These are phyloP conservation scores for Galaxea fascicularis DNA, from an alignment of 92 coral and sea anemone species.

Conservation along the genomic window DNA sequence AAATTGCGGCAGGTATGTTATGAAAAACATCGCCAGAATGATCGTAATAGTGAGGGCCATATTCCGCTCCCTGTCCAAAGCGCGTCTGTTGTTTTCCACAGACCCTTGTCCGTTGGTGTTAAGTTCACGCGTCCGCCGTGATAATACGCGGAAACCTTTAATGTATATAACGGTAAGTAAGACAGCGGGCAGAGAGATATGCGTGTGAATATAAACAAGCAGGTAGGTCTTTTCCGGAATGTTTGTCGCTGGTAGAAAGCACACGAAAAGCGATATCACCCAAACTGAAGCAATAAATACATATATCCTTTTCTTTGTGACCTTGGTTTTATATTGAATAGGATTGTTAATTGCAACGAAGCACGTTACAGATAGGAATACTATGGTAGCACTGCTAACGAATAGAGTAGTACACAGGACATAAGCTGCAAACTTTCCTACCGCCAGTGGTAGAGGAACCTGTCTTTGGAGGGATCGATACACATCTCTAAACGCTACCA, in stretches of 20 bases:
- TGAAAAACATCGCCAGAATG: conserved; percentile 34
- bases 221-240: conserved; percentile 29
- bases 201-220: conserved; percentile 62
- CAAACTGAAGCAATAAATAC: conserved; percentile 28
- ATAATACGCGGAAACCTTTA: conserved; percentile 18
- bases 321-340: conserved; percentile 23
- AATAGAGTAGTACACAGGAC: conserved; percentile 49
- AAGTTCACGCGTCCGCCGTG: conserved; percentile 24
- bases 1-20: conserved; percentile 42
- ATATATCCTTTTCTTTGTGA: conserved; percentile 35
- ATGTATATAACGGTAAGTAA: conserved; percentile 37
- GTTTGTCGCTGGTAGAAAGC: conserved; percentile 52
- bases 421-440: not conserved
- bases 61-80: conserved; percentile 30
- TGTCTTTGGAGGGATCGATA: conserved; percentile 1
- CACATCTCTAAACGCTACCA: conserved; percentile 43
- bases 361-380: conserved; percentile 51
- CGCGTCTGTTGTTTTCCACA: conserved; percentile 11
- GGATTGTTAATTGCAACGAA: conserved; percentile 57
- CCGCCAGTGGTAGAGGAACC: conserved; percentile 7
- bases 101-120: not conserved
- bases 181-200: conserved; percentile 51
- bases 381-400: conserved; percentile 53
- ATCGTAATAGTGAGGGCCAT: conserved; percentile 36
- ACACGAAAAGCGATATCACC: conserved; percentile 36